Conservation (phyloP, 2,113 vertebrate species). For the Serilophus lunatus region DNA sequence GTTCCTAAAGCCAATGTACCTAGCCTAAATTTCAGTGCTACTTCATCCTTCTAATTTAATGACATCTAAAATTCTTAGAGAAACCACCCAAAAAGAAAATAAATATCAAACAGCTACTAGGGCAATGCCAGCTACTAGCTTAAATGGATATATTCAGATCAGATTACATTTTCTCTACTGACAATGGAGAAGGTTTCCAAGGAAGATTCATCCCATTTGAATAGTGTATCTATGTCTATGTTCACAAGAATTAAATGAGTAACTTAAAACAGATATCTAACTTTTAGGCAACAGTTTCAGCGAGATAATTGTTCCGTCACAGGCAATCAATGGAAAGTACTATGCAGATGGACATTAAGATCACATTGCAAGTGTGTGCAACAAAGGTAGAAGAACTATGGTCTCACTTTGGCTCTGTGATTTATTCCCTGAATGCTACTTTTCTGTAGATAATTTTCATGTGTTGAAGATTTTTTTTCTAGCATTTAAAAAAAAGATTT, state of each 20-base stretch:
- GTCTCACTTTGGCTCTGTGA: not conserved
- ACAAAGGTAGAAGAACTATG: not conserved
- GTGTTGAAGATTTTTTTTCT: not conserved
- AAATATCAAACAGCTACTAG: not conserved
- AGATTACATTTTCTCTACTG: not conserved
- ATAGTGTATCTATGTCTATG: not conserved
- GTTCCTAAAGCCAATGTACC: not conserved
- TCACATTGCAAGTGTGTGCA: not conserved
- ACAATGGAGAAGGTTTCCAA: not conserved
- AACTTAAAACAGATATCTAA: not conserved
- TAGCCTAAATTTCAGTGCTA: not conserved
- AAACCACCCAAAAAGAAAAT: not conserved
- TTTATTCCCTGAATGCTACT: not conserved
- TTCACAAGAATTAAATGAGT: not conserved
- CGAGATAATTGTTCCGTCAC: not conserved
- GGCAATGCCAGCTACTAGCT: not conserved
- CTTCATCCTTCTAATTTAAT: not conserved
- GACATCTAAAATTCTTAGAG: not conserved
- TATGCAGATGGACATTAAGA: not conserved
- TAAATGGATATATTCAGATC: accelerated
- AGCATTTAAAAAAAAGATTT: not conserved
- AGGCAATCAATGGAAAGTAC: not conserved
- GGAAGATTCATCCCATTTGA: not conserved
- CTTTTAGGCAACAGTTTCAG: not conserved
- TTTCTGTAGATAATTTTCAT: not conserved